These are phyloP conservation scores for Myocastor coypus DNA, from an alignment of 2,113 vertebrate species.

Conservation along the genomic window DNA sequence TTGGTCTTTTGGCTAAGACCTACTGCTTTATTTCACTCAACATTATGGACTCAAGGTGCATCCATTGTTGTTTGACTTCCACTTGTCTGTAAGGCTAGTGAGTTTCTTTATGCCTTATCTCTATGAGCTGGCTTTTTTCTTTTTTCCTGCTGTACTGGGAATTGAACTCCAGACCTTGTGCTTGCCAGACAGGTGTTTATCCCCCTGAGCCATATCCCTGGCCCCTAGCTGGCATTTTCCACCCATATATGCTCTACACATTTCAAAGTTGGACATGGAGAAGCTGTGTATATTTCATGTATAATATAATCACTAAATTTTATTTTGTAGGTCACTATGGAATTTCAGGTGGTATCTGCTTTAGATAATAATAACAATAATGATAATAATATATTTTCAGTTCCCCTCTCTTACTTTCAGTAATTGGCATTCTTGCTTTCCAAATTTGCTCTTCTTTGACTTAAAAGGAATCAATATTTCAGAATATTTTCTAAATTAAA, in stretches of 20 bases:
- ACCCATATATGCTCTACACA: not conserved
- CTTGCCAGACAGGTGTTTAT: no score
- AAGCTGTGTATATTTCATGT: conserved; percentile 41
- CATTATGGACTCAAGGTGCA: not conserved
- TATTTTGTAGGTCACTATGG: conserved; percentile 66
- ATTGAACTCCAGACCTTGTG: no score
- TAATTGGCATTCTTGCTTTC: conserved; percentile 74
- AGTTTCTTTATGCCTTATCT: not conserved
- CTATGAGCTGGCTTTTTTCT: not conserved
- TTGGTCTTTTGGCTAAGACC: no score
- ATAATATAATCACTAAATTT: conserved; percentile 53
- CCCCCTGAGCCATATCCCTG: no score
- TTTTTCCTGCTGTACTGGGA: no score
- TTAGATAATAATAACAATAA: conserved; percentile 69
- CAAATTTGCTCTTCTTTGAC: conserved; percentile 67
- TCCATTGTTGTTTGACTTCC: not conserved
- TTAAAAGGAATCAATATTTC: conserved; percentile 76
- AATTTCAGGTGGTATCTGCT: conserved; percentile 71
- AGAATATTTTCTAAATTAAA: conserved; percentile 78
- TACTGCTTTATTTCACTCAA: not conserved
- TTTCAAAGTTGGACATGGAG: not conserved
- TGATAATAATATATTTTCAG: conserved; percentile 53
- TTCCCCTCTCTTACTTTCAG: conserved; percentile 58
- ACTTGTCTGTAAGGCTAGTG: not conserved
- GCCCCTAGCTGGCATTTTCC: not conserved